Evolutionary conservation across 2,113 vertebrate species (phyloP).

Genomic region (Apodemus speciosus): DNA sequence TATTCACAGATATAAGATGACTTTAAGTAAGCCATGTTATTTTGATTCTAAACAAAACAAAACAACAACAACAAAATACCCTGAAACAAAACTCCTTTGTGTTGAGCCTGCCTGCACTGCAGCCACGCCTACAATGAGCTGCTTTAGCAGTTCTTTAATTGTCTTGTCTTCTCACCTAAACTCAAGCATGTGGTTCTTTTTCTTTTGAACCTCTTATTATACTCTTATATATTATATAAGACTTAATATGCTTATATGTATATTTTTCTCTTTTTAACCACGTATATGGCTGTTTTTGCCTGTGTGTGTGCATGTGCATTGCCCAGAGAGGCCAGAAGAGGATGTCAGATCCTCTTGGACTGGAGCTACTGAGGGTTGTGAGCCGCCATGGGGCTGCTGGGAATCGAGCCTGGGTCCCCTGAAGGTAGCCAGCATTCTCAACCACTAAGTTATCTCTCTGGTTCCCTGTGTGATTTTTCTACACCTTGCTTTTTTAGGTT

Average conservation of each 20-base stretch:
- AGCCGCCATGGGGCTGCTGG: background rate
- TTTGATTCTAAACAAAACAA: constrained; percentile 33
- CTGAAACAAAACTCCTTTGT: background rate
- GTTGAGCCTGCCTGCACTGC: background rate
- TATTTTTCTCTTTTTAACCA: background rate
- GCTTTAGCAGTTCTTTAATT: constrained; percentile 32
- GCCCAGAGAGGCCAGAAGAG: background rate
- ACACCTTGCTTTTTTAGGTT: background rate
- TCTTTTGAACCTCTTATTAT: background rate
- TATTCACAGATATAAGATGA: background rate
- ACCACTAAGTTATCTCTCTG: background rate
- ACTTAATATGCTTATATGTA: background rate
- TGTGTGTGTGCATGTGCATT: background rate
- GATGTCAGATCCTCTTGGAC: background rate
- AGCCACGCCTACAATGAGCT: background rate
- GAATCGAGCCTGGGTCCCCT: background rate
- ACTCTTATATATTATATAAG: no score
- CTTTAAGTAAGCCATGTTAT: constrained; percentile 22
- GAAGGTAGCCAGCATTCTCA: background rate
- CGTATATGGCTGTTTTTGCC: background rate
- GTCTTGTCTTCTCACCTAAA: background rate
- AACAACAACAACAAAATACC: background rate
- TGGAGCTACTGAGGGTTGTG: background rate
- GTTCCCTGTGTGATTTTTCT: background rate
- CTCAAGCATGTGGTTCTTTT: background rate